Conservation (phyloP, 2,113 vertebrate species). For the Myotis brandtii region DNA sequence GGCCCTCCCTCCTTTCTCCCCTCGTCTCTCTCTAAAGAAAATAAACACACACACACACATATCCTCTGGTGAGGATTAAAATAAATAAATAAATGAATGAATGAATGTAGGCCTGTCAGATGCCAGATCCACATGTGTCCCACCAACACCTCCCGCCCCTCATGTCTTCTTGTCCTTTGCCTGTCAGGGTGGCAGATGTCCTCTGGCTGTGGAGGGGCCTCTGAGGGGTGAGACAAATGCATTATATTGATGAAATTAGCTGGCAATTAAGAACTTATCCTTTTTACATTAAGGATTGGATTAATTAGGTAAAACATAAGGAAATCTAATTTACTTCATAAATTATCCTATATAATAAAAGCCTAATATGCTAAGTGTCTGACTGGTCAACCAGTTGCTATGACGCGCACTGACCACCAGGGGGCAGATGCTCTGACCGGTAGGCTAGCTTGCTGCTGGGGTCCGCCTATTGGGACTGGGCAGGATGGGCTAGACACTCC, state of each 20-base stretch:
- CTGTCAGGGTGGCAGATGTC: background rate
- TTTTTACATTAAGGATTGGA: constrained; percentile 74
- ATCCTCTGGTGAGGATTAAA: background rate
- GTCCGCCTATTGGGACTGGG: too few species aligned
- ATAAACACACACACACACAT: background rate
- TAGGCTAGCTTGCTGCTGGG: too few species aligned
- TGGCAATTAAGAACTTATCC: constrained; percentile 80
- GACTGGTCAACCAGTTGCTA: too few species aligned
- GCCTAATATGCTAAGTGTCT: too few species aligned
- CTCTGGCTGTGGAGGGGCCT: background rate
- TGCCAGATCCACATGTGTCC: accelerated
- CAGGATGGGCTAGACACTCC: too few species aligned
- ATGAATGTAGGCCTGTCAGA: background rate
- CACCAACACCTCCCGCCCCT: background rate
- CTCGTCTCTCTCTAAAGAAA: background rate
- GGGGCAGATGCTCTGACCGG: too few species aligned
- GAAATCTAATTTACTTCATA: constrained; percentile 82
- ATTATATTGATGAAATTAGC: constrained; percentile 69
- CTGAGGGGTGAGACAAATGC: constrained; percentile 29
- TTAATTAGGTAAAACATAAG: constrained; percentile 81
- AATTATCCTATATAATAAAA: constrained; percentile 79
- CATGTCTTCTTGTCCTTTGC: background rate
- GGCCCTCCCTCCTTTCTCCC: background rate
- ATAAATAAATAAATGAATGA: too few species aligned
- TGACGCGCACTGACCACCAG: too few species aligned